Evolutionary conservation across 2,113 vertebrate species (phyloP), one percentile per base, ranked within the genome.

Genomic region (Bettongia penicillata): DNA sequence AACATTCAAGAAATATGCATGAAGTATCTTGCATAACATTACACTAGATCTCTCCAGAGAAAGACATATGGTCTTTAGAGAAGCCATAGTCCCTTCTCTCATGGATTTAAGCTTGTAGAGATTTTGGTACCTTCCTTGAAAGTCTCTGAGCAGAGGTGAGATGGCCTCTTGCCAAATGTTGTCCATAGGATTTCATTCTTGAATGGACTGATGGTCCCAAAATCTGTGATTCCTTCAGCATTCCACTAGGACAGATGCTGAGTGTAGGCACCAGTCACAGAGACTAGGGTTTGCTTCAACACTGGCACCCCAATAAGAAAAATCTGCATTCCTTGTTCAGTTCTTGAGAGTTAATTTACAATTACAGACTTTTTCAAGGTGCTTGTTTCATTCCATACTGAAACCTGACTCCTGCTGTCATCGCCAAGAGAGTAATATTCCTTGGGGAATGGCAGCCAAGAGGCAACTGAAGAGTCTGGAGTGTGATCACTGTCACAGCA

Each of bases 381-480:
- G 1, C 37, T 23, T 2, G 28, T 9, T 84, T 57, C 43, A 1
- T 51, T 12, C 1, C 47, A 31, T 90, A 3, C 3, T 8, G 1
- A 26, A 51, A 26, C 24, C 4, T 51, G 8, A 12, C 28, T 37
- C 51, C 51, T 11, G 37, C 91, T 91, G 51, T 77, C 37, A 77
- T 14, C 14, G 12, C 61, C 31, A 77, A n/a, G 61, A 77, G 14
- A 77, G 37, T n/a, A 77, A 77, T 77, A 77, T 77, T 77, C 61
- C 61, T 77, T 19, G 43, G n/a, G 89, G 53, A 90, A 37, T 8
- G 3, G 14, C 28, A 10, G 26, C 28, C 7, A 4, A 49, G n/a
- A 43, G 23, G 1, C 23, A 0, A 10, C 48, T 14, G 28, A 31
- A 11, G 16, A 16, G 0, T 31, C 16, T 37, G 4, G 47, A 26